These are phyloP conservation scores for Melanotaenia pygmaea DNA, from an alignment of 2,797 vertebrate genomes.

Conservation along the genomic window DNA sequence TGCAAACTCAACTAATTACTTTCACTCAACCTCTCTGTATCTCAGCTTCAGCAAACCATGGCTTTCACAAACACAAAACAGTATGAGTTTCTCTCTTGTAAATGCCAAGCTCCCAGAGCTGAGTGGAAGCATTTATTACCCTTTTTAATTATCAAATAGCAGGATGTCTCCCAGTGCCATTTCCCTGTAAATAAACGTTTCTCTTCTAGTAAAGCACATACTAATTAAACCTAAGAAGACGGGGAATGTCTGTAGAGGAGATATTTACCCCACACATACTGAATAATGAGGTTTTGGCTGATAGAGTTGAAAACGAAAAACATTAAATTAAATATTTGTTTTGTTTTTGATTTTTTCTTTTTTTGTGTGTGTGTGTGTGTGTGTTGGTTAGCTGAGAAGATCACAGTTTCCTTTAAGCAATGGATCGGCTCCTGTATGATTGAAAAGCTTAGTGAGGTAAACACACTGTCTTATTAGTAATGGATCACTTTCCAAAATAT, in stretches of 20 bases:
- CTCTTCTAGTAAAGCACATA: slow-evolving; percentile 40
- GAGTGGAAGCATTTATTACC: slow-evolving; percentile 59
- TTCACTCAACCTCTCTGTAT: slow-evolving; percentile 38
- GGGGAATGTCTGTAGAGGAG: background rate
- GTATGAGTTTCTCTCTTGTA: slow-evolving; percentile 47
- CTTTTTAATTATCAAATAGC: slow-evolving; percentile 75
- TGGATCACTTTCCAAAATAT: slow-evolving; percentile 10
- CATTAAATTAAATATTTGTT: slow-evolving; percentile 20
- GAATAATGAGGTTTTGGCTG: slow-evolving; percentile 9
- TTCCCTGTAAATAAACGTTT: slow-evolving; percentile 56
- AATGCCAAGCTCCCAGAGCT: slow-evolving; percentile 66
- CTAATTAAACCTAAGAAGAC: slow-evolving; percentile 50
- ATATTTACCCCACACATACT: background rate
- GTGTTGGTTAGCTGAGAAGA: slow-evolving; percentile 9
- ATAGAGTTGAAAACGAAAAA: slow-evolving; percentile 11
- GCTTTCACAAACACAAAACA: slow-evolving; percentile 58
- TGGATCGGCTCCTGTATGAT: slow-evolving; percentile 20
- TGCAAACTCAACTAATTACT: slow-evolving; percentile 60
- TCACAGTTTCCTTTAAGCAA: background rate
- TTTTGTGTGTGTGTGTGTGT: too few relatives aligned
- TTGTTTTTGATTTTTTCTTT: background rate
- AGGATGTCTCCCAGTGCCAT: slow-evolving; percentile 54
- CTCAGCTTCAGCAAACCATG: slow-evolving; percentile 35
- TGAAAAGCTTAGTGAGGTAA: slow-evolving; percentile 24
- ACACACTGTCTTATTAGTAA: slow-evolving; percentile 28